phyloP scores from a whole-genome alignment of 2,888 invertebrate species.

The Seira sanloemensis region DNA sequence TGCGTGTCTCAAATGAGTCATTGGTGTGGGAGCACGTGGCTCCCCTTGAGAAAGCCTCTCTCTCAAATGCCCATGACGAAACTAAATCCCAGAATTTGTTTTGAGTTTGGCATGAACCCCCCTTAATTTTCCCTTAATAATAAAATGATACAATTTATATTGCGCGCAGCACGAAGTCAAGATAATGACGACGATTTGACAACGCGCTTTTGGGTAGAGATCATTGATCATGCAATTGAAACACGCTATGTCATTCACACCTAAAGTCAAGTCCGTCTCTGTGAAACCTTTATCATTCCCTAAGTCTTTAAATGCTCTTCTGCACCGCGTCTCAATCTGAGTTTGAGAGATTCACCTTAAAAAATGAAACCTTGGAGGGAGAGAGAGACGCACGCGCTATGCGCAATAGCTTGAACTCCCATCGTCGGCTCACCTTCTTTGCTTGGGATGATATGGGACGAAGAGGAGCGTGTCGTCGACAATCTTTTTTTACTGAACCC shows the following conservation, averaged over 20 bases:
- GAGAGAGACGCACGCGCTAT: background rate
- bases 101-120: slow-evolving; percentile 4
- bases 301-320: too few species aligned
- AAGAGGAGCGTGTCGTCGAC: slow-evolving; percentile 5
- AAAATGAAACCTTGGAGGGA: slow-evolving; percentile 5
- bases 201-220: too few species aligned
- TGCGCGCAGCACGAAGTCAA: background rate
- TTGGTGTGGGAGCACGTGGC: background rate
- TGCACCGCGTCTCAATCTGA: too few species aligned
- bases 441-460: background rate
- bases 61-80: background rate
- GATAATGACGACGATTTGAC: background rate
- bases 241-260: slow-evolving; percentile 8
- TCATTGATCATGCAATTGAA: slow-evolving; percentile 12
- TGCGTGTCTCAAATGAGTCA: background rate
- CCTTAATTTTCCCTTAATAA: too few species aligned
- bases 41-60: too few species aligned
- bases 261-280: background rate
- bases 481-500: too few species aligned
- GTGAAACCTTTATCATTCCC: background rate
- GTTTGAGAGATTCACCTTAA: too few species aligned
- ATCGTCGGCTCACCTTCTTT: background rate
- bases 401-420: background rate
- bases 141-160: slow-evolving; percentile 13
- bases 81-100: background rate